Evolutionary conservation across 2,113 vertebrate genomes (phyloP).

Genomic region (Mesocricetus auratus): DNA sequence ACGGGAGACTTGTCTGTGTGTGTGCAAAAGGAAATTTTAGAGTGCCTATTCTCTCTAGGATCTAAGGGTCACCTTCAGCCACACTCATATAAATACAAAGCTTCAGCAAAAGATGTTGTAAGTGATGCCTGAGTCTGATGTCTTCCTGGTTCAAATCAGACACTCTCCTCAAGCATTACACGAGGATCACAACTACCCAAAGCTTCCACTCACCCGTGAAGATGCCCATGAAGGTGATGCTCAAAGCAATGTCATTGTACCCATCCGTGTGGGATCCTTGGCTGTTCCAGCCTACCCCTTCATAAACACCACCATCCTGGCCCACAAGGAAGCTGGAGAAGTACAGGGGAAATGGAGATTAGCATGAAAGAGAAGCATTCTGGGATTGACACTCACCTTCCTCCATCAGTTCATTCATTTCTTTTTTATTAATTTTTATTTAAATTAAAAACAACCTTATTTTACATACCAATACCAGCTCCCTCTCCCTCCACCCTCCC

Average conservation of each 20-base stretch:
- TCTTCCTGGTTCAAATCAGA: not conserved
- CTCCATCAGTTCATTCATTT: not conserved
- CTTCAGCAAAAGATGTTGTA: not conserved
- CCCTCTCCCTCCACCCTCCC: too few species aligned
- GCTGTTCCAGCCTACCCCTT: slow-evolving; percentile 90
- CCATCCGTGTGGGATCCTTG: slow-evolving; percentile 85
- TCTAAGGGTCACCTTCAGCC: not conserved
- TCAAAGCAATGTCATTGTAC: slow-evolving; percentile 86
- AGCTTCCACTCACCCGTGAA: slow-evolving; percentile 65
- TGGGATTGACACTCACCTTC: not conserved
- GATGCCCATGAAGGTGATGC: slow-evolving; percentile 89
- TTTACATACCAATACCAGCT: too few species aligned
- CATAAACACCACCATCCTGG: slow-evolving; percentile 87
- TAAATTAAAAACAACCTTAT: too few species aligned
- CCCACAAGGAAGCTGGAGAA: slow-evolving; percentile 89
- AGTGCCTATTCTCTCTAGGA: not conserved
- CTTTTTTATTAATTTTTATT: not conserved
- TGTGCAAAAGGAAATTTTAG: not conserved
- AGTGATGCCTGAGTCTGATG: not conserved
- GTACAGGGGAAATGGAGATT: not conserved
- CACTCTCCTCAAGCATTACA: not conserved
- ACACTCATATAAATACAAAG: not conserved
- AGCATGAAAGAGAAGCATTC: not conserved
- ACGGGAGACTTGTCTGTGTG: not conserved
- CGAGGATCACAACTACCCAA: not conserved